Evolutionary conservation across 2,888 invertebrate species (phyloP).

Genomic region (Epinotia demarniana): DNA sequence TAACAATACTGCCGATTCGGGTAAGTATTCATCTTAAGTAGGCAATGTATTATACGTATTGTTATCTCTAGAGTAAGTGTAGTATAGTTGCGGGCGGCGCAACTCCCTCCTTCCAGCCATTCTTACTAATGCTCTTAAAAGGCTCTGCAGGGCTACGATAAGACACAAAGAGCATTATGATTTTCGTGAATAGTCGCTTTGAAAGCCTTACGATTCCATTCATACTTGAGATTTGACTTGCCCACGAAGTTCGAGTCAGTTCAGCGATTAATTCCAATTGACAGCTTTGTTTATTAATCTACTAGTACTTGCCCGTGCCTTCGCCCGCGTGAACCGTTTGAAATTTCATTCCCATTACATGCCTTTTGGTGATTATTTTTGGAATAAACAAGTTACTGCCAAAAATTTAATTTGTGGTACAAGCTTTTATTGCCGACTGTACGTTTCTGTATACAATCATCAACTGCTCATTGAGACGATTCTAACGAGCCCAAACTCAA

Average conservation of each 20-base stretch:
- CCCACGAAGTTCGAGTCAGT: constrained; percentile 4
- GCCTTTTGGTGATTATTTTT: neutral
- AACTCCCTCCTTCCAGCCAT: constrained; percentile 21
- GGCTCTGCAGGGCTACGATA: constrained; percentile 35
- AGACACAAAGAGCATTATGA: constrained; percentile 41
- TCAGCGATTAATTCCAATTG: neutral
- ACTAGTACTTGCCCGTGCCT: neutral
- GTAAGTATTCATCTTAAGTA: constrained; percentile 10
- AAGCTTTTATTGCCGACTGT: no score
- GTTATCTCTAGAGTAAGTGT: constrained; percentile 16
- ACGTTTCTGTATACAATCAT: no score
- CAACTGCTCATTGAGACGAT: no score
- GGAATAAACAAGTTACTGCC: neutral
- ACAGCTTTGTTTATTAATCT: neutral
- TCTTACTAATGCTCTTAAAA: constrained; percentile 39
- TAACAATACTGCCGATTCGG: constrained; percentile 2
- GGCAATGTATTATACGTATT: constrained; percentile 8
- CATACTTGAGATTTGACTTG: constrained; percentile 20
- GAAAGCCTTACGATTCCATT: constrained; percentile 30
- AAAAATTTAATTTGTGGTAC: no score
- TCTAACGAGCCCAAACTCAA: no score
- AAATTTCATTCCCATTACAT: neutral
- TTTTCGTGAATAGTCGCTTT: constrained; percentile 37
- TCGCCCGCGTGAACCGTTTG: neutral
- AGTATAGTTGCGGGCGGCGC: neutral